Base-by-base conservation (phyloP, 53 echinoderm and acorn worm genomes). In the Pentamera pediparva region DNA sequence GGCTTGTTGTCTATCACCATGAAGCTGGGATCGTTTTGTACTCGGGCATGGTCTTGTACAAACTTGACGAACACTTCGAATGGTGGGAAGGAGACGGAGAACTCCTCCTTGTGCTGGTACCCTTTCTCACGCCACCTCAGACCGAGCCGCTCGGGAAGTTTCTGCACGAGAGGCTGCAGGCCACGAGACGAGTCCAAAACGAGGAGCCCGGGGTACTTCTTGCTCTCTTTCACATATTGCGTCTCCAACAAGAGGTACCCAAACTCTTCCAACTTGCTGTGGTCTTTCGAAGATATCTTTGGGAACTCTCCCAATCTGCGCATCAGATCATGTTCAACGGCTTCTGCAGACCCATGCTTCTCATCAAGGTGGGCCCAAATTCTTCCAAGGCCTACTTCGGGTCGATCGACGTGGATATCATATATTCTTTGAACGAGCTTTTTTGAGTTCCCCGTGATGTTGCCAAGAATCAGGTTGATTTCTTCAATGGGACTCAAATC, bases 21-120 rank as follows among this genome's bases (percentile, higher is more conserved):
- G 69, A 85, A 85, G 61, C 86, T 80, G 22, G 80, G 76, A 39
- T 85, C 80, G 35, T 80, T 85, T 33, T 79, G 80, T 56, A 80
- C 56, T 20, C 65, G 52, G 7, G 76, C 86, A 30, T 85, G 86
- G 24, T 74, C 43, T 32, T 79, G 86, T 20, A 86, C 81, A 76
- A 86, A 86, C 22, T 75, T 39, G 31, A 74, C 79, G 54, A 86
- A 86, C 5, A 67, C 76, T 47, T 81, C 70, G 37, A 86, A 86
- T 47, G 80, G 86, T 35, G 75, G 78, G 62, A 76, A 80, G 12
- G 48, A 21, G 6, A 80, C 73, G 4, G 59, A 54, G 39, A 69
- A 36, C 31, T 49, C 75, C 39, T 86, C 76, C 49, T 86, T 81
- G 76, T 80, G 76, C 32, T 75, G 34, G 57, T 64, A 81, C 6